phyloP scores from a whole-genome alignment of 2,797 vertebrate genomes.

The Hydrolagus colliei region DNA sequence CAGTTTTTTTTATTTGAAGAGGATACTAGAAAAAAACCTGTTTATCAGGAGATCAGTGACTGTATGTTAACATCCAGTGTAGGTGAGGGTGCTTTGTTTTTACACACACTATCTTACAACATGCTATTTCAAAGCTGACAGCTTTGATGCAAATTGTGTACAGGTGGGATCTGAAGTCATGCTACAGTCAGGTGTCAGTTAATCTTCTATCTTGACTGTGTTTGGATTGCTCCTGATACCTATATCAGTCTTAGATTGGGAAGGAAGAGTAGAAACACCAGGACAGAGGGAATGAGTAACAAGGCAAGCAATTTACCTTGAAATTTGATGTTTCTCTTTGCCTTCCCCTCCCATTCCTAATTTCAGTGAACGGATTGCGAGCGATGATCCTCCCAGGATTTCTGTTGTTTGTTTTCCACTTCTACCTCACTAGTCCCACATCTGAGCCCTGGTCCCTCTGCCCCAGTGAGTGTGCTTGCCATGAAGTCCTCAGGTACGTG shows the following conservation, averaged over 20 bases:
- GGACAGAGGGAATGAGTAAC: background rate
- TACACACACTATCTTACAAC: no score
- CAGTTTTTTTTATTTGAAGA: no score
- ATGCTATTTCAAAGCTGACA: background rate
- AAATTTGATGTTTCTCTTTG: background rate
- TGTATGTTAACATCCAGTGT: no score
- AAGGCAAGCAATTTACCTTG: background rate
- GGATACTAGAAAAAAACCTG: no score
- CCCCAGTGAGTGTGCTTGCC: slow-evolving; percentile 51
- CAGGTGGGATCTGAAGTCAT: background rate
- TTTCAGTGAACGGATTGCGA: background rate
- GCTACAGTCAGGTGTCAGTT: no score
- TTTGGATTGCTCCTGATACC: background rate
- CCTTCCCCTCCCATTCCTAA: background rate
- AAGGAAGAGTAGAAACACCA: background rate
- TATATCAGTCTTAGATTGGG: background rate
- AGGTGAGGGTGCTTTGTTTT: background rate
- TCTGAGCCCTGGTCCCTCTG: slow-evolving; percentile 40
- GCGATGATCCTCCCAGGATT: background rate
- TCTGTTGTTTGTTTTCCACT: slow-evolving; percentile 35
- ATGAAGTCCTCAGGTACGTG: slow-evolving; percentile 51
- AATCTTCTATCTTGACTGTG: background rate
- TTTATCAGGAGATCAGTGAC: no score
- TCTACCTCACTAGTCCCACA: slow-evolving; percentile 36
- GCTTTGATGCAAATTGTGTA: background rate